Evolutionary conservation across 2,888 invertebrate species (phyloP).

Genomic region (Hetaerina titia): DNA sequence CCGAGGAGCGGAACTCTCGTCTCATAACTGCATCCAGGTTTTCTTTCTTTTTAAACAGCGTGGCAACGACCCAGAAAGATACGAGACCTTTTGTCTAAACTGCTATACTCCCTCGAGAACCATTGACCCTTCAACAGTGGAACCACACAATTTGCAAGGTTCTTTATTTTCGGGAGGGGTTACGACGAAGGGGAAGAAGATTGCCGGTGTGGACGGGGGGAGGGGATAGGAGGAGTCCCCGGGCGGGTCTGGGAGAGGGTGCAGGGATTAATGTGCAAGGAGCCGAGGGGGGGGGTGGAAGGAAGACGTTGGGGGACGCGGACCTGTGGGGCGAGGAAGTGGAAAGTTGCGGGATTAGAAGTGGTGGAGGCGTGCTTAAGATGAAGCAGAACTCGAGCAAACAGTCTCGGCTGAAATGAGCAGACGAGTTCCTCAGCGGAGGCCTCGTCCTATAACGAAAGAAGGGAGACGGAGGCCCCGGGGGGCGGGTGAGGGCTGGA

Average conservation of each 20-base stretch:
- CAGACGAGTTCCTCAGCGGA: slow-evolving; percentile 28
- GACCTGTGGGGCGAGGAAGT: background rate
- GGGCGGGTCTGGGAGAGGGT: background rate
- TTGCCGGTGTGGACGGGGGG: background rate
- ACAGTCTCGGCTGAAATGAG: slow-evolving; percentile 53
- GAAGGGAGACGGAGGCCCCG: background rate
- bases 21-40: background rate
- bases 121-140: slow-evolving; percentile 41
- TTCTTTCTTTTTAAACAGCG: background rate
- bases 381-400: slow-evolving; percentile 44
- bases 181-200: background rate
- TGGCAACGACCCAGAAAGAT: slow-evolving; percentile 39
- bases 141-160: slow-evolving; percentile 44
- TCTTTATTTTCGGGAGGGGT: background rate
- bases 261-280: background rate
- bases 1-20: background rate
- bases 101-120: slow-evolving; percentile 9
- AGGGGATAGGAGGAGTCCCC: too few species aligned
- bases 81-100: slow-evolving; percentile 39
- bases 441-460: background rate
- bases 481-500: background rate
- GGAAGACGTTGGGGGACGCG: too few species aligned
- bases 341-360: background rate
- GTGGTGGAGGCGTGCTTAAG: slow-evolving; percentile 33
- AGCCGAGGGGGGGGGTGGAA: background rate